A percentile compares a stretch with the other conserved stretches of the same genome.
Evolutionary conservation across 2,888 invertebrate species (phyloP).

Genomic region (Druceiella hillmani): DNA sequence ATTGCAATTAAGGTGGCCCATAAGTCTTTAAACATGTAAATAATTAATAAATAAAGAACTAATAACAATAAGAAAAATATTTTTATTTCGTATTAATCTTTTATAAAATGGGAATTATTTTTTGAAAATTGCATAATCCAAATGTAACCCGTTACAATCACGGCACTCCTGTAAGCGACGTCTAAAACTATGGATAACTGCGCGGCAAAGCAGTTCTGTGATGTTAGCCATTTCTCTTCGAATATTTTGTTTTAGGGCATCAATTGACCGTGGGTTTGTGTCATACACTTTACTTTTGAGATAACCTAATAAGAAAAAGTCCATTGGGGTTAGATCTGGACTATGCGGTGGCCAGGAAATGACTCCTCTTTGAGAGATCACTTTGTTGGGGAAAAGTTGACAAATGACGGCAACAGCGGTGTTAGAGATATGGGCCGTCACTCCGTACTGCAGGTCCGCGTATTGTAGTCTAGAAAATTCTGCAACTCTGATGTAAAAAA

Average conservation of each 20-base stretch:
- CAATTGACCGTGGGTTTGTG: constrained; percentile 12
- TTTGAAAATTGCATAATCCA: constrained; percentile 15
- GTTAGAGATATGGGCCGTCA: constrained; percentile 21
- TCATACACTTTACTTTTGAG: no score
- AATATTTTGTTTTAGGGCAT: constrained; percentile 18
- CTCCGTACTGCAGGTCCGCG: constrained; percentile 19
- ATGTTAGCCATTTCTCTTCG: constrained; percentile 18
- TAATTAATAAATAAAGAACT: no score
- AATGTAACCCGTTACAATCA: constrained; percentile 17
- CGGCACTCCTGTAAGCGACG: constrained; percentile 16
- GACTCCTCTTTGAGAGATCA: constrained; percentile 13
- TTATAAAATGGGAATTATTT: constrained; percentile 11
- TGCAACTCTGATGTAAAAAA: constrained; percentile 21
- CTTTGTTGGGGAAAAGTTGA: constrained; percentile 11
- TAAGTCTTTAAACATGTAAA: no score
- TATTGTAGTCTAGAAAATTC: constrained; percentile 15
- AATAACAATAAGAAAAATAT: no score
- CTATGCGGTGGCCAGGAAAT: constrained; percentile 14
- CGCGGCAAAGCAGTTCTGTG: constrained; percentile 13
- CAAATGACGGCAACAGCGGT: constrained; percentile 14
- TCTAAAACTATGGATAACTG: constrained; percentile 17
- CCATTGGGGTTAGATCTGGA: constrained; percentile 2
- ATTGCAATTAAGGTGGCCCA: no score
- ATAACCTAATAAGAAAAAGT: constrained; percentile 9
- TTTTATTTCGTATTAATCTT: no score